Evolutionary conservation across 1,140 invertebrate species (phyloP), one percentile per base, ranked within the genome.

Genomic region (Drosophila melanica): DNA sequence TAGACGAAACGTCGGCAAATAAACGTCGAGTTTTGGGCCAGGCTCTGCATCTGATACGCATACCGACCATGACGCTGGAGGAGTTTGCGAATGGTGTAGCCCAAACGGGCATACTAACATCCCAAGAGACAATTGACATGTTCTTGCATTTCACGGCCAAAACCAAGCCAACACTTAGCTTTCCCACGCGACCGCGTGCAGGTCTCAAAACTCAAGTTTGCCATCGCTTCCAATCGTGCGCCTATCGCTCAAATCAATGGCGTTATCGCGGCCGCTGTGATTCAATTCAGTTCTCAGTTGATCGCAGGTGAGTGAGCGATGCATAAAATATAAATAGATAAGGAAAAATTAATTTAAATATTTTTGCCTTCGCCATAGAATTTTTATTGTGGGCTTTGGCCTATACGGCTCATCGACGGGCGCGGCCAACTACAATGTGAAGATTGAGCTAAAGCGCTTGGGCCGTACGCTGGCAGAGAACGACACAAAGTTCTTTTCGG

Each of bases 221-320:
- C 87, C 97, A 98, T 91, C 94, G 98, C 91, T 99, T 99, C 91
- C 97, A 98, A 92, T 98, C 98, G 1, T 98, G 97, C 89, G 98
- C 98, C 4, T 99, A 99, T 92, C 94, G 98, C 76, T 98, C 97
- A 85, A 99, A 99, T 91, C 98, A 99, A 85, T 98, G 97, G 97
- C 94, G 97, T 37, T 98, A 98, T 90, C 93, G 97, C 82, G 97
- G 97, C 11, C 94, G 97, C 47, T 98, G 97, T 90, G 97, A 98
- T 86, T 97, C 96, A 35, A 98, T 98, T 85, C 97, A 98, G 86
- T 98, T 98, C 91, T 97, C 96, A 77, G 97, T 98, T 5, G 97
- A 98, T 91, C 96, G 90, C 12, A 75, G 89, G 89, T 90, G 18
- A 63, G 73, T 53, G 4, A 30, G 18, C 27, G 20, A 11, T n/a